These are phyloP conservation scores for Marisa cornuarietis DNA, from an alignment of 1,140 invertebrate genomes.

Conservation along the genomic window DNA sequence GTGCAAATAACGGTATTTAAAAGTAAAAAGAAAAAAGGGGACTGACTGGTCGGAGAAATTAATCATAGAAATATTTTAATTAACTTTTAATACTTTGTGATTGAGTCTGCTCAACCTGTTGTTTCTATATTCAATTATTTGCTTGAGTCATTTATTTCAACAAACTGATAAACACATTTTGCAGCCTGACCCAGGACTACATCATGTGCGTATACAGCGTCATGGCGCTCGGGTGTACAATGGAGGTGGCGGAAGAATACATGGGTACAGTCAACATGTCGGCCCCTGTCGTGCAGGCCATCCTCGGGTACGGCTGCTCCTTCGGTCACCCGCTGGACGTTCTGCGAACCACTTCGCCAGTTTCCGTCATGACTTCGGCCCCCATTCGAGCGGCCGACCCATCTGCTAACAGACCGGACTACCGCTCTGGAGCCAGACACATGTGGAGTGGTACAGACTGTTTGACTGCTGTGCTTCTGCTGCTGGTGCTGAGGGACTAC, in stretches of 20 bases:
- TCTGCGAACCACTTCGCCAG: slow-evolving; percentile 28
- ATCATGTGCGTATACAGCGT: slow-evolving; percentile 36
- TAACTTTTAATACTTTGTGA: too few relatives aligned
- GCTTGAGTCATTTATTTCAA: neutral
- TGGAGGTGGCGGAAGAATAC: slow-evolving; percentile 36
- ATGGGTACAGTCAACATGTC: slow-evolving; percentile 33
- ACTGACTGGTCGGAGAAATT: too few relatives aligned
- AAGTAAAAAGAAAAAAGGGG: too few relatives aligned
- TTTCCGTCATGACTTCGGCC: slow-evolving; percentile 18
- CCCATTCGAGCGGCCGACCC: slow-evolving; percentile 6
- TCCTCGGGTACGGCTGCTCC: slow-evolving; percentile 30
- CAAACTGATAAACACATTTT: neutral
- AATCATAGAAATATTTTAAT: too few relatives aligned
- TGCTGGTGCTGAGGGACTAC: neutral
- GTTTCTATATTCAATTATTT: too few relatives aligned
- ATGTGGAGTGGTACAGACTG: neutral
- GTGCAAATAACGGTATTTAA: too few relatives aligned
- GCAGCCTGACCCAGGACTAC: slow-evolving; percentile 37
- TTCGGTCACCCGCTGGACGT: slow-evolving; percentile 36
- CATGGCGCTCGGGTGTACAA: slow-evolving; percentile 32
- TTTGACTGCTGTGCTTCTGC: neutral
- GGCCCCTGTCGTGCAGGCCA: slow-evolving; percentile 24
- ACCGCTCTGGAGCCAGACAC: neutral
- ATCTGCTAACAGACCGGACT: slow-evolving; percentile 3
- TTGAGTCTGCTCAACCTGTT: too few relatives aligned